Percentiles rank a stretch among this genome's conserved stretches.
These are phyloP conservation scores for Calidris pugnax DNA, from an alignment of 2,113 vertebrate genomes.

Conservation along the genomic window DNA sequence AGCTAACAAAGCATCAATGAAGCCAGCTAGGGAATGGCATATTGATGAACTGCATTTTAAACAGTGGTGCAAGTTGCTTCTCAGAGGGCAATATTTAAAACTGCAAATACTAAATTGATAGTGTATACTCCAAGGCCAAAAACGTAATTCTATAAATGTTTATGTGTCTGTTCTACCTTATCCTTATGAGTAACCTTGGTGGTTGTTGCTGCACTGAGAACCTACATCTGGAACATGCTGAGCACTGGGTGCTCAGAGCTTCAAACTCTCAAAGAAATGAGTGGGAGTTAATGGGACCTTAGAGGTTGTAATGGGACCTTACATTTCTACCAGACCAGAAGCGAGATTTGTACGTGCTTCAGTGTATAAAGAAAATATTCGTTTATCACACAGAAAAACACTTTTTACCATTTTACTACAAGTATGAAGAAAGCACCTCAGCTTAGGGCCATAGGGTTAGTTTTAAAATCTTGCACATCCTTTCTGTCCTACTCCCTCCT, in stretches of 20 bases:
- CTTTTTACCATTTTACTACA: background rate
- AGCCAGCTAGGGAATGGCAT: background rate
- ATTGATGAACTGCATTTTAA: background rate
- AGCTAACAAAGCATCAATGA: background rate
- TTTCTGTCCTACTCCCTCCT: background rate
- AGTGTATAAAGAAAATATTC: background rate
- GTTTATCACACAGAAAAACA: background rate
- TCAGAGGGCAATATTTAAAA: background rate
- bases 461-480: background rate
- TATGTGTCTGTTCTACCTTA: background rate
- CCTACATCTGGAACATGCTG: background rate
- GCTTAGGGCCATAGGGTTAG: background rate
- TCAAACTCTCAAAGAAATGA: background rate
- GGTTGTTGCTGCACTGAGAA: background rate
- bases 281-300: background rate
- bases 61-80: background rate
- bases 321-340: background rate
- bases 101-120: background rate
- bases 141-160: background rate
- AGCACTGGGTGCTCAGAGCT: background rate
- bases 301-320: background rate
- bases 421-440: background rate
- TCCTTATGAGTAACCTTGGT: background rate
- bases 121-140: background rate
- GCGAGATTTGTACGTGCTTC: background rate